Base-by-base conservation (phyloP, 2,888 invertebrate species). In the Panzeria rudis region DNA sequence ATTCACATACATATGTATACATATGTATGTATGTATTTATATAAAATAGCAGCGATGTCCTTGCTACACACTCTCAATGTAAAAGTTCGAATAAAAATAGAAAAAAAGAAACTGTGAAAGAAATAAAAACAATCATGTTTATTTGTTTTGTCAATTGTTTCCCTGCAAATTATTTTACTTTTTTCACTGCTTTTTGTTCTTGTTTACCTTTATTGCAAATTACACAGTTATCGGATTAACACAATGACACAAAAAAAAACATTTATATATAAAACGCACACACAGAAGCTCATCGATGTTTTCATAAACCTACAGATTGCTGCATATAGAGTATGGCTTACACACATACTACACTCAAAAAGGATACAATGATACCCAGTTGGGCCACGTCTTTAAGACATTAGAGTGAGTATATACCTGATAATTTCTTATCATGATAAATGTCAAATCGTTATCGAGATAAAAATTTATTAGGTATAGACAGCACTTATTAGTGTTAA, bases 101-200 rank as follows among this genome's bases (percentile, higher is more conserved):
- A 38, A 5, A 15, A 17, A 29, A 35, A 23, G 0, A 25, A 72
- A 54, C 5, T 54, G 41, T 13, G 2, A 32, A 17, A 29, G 32
- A 47, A 47, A 50, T 56, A 64, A 59, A 82, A 52, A 71, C 64
- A 50, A 61, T 64, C 69, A 71, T 85, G 62, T 79, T 75, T 82
- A 85, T 82, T 85, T 75, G 73, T 85, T 85, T 85, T 78, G 77
- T 64, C 76, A 85, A 85, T 75, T 78, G 84, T 81, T 66, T 73
- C 68, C 59, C 66, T 52, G 29, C 7, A 11, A 20, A 38, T 0
- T 50, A 20, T 41, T 47, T 62, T 29, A 6, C 61, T 20, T 9
- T 32, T 62, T 76, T 23, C 11, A 11, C 23, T 35, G 44, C 15
- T 75, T 15, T 17, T 50, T 23, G 35, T 56, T 20, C 41, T 64